Evolutionary conservation across 2,888 invertebrate species (phyloP).

Genomic region (Noctua fimbriata): DNA sequence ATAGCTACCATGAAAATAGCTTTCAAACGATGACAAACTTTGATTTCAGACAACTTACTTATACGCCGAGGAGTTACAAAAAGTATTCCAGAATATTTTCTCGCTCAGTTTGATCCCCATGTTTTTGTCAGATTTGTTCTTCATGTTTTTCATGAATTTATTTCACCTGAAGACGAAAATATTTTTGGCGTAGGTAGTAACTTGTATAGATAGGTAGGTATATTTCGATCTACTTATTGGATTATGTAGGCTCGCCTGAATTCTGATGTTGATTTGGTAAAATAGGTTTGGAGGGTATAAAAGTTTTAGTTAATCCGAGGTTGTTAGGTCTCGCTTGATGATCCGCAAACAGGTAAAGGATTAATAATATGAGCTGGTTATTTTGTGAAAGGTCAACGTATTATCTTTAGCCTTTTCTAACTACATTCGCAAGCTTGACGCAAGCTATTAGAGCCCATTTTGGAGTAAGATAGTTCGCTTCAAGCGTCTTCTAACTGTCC

Average conservation of each 20-base stretch:
- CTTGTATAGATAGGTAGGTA: background rate
- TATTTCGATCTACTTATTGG: slow-evolving; percentile 22
- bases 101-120: slow-evolving; percentile 28
- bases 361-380: slow-evolving; percentile 6
- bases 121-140: slow-evolving; percentile 34
- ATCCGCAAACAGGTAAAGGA: slow-evolving; percentile 14
- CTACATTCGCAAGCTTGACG: background rate
- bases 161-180: slow-evolving; percentile 39
- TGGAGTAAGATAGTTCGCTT: background rate
- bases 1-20: no score
- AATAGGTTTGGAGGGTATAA: slow-evolving; percentile 25
- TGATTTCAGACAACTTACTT: slow-evolving; percentile 20
- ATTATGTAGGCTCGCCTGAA: slow-evolving; percentile 23
- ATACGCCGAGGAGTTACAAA: slow-evolving; percentile 11
- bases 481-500: background rate
- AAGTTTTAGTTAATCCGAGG: slow-evolving; percentile 32
- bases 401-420: background rate
- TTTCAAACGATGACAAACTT: slow-evolving; percentile 15
- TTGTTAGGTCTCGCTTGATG: slow-evolving; percentile 14
- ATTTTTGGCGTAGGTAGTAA: slow-evolving; percentile 33
- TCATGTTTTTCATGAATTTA: slow-evolving; percentile 51
- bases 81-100: slow-evolving; percentile 33
- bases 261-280: slow-evolving; percentile 35
- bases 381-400: background rate
- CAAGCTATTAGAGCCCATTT: background rate